Conservation (phyloP, 2,888 invertebrate species). For the Psylliodes chrysocephalus region DNA sequence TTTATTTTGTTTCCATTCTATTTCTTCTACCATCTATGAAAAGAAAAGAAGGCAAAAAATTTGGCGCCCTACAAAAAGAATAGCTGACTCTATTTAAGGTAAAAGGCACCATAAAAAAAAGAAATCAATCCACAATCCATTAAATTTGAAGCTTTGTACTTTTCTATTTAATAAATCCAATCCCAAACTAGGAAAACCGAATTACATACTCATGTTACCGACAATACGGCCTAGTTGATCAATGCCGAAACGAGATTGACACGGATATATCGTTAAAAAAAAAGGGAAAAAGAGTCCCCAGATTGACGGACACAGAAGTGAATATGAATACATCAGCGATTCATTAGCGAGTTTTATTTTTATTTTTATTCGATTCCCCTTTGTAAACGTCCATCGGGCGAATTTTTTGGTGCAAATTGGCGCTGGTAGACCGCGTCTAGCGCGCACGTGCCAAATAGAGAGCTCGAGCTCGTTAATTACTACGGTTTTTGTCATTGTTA, state of each 20-base stretch:
- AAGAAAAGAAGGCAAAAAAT: no score
- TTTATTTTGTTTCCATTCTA: no score
- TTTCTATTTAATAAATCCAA: no score
- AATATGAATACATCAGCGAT: conserved; percentile 24
- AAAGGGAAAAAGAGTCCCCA: background rate
- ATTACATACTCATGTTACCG: background rate
- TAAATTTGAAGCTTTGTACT: no score
- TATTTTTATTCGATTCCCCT: conserved; percentile 5
- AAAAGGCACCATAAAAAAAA: no score
- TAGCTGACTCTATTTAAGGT: no score
- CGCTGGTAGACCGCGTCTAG: conserved; percentile 45
- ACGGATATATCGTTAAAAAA: background rate
- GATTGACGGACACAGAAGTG: conserved; percentile 19
- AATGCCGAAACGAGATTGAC: background rate
- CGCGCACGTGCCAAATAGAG: conserved; percentile 46
- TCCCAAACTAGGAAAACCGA: no score
- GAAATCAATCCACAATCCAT: no score
- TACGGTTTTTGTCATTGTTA: conserved; percentile 53
- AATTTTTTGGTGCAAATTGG: conserved; percentile 41
- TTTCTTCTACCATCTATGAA: no score
- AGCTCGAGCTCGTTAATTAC: conserved; percentile 48
- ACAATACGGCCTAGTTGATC: background rate
- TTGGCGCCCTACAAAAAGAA: no score
- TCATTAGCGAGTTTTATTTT: conserved; percentile 29
- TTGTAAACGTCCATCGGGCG: conserved; percentile 7